Percentiles rank a stretch among this genome's conserved stretches.
These are phyloP conservation scores for Pituophis catenifer DNA, from an alignment of 2,113 vertebrate species.

Conservation along the genomic window DNA sequence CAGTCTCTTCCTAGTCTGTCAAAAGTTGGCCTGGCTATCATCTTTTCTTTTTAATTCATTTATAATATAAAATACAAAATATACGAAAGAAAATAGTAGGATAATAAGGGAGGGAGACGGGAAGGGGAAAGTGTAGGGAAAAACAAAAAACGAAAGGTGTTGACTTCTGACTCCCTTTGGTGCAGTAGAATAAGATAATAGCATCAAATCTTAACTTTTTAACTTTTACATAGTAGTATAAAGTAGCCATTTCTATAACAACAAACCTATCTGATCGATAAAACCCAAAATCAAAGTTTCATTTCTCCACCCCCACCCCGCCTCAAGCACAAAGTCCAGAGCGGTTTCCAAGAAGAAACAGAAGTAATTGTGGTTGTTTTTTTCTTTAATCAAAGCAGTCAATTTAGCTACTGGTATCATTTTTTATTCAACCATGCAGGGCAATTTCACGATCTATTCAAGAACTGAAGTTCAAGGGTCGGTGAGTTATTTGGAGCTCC, in stretches of 20 bases:
- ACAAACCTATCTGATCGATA: fast-evolving
- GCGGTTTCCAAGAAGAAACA: neutral
- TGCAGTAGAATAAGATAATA: neutral
- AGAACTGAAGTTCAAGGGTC: neutral
- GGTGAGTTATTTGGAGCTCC: neutral
- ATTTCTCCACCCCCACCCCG: neutral
- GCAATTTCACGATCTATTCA: neutral
- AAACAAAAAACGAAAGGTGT: neutral
- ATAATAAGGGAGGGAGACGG: neutral
- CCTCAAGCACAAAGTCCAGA: neutral
- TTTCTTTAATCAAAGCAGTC: neutral
- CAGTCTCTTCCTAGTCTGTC: neutral
- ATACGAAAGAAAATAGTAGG: neutral
- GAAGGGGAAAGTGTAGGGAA: neutral
- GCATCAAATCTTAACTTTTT: neutral
- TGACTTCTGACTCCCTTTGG: neutral
- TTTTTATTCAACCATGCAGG: constrained; percentile 2
- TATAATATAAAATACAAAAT: neutral
- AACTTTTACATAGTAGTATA: neutral
- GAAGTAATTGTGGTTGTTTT: neutral
- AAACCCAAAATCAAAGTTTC: neutral
- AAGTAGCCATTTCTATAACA: neutral
- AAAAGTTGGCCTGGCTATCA: neutral
- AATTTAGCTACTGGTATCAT: neutral
- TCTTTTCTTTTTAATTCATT: neutral